A percentile compares a stretch with the other conserved stretches of the same genome.
Evolutionary conservation across 1,140 invertebrate species (phyloP).

Genomic region (Leguminivora glycinivorella): DNA sequence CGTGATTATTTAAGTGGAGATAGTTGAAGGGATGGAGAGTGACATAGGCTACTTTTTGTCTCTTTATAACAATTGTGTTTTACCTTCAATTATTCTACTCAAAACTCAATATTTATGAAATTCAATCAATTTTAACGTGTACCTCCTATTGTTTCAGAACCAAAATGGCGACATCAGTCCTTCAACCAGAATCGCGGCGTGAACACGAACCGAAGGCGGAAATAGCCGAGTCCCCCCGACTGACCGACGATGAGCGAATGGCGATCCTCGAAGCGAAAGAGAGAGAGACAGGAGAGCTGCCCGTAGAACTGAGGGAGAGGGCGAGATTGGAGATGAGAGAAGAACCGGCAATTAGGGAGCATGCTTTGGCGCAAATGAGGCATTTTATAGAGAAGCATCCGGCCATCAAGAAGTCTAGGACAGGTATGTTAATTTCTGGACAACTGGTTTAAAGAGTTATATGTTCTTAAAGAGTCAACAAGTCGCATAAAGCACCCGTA

Average conservation of each 20-base stretch:
- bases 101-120: no score
- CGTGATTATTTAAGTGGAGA: no score
- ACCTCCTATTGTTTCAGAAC: constrained; percentile 41
- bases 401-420: constrained; percentile 86
- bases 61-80: no score
- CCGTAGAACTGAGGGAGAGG: constrained; percentile 71
- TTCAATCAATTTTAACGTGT: neutral
- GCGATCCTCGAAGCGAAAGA: constrained; percentile 60
- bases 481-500: no score
- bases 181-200: constrained; percentile 63
- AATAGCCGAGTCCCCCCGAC: constrained; percentile 47
- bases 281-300: constrained; percentile 63
- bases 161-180: constrained; percentile 70
- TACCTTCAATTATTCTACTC: no score
- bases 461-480: no score
- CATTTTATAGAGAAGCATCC: constrained; percentile 89
- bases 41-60: no score
- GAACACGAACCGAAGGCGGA: constrained; percentile 60
- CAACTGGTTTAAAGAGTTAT: no score
- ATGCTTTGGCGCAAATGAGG: constrained; percentile 85
- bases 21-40: no score
- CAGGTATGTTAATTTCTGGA: constrained; percentile 72
- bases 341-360: constrained; percentile 84
- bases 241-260: constrained; percentile 64
- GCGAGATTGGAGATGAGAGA: constrained; percentile 87